Base-by-base conservation (phyloP, 2,113 vertebrate genomes). In the Thomomys bottae region DNA sequence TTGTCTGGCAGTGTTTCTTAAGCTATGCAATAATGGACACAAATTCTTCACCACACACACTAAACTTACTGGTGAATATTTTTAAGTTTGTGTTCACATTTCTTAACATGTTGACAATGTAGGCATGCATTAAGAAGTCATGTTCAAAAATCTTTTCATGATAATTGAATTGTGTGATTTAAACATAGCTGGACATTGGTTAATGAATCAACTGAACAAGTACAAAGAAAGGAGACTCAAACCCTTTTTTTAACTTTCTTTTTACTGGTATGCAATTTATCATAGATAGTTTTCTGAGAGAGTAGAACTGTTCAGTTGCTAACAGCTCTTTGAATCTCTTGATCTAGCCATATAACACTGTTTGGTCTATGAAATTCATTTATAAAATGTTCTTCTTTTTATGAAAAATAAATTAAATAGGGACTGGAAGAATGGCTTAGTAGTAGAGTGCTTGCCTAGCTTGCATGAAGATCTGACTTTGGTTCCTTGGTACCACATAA, bases 361-460 rank as follows among this genome's bases (percentile, higher is more conserved):
- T 75, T 73, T 85, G 81, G 9, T 7, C 7, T 75, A 24, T 6
- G 21, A 94, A 84, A 76, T 80, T 86, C 36, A 84, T 32, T 91
- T 38, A 38, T 21, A 61, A 85, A 40, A 17, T 1, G 21, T 87
- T 84, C 38, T 76, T 85, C 28, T 61, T 6, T 82, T n/a, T n/a
- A n/a, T n/a, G n/a, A n/a, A n/a, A n/a, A n/a, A n/a, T n/a, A n/a
- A n/a, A n/a, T n/a, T n/a, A n/a, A n/a, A n/a, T n/a, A n/a, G n/a
- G n/a, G n/a, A n/a, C n/a, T n/a, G n/a, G n/a, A n/a, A n/a, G n/a
- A n/a, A n/a, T n/a, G n/a, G n/a, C n/a, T n/a, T n/a, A n/a, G n/a
- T n/a, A n/a, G n/a, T n/a, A n/a, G n/a, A n/a, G n/a, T n/a, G n/a
- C n/a, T n/a, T n/a, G n/a, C n/a, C n/a, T n/a, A n/a, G n/a, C n/a